Percentiles rank a stretch among this genome's conserved stretches.
These are phyloP conservation scores for Ophraella communa DNA, from an alignment of 2,888 invertebrate species.

Conservation along the genomic window DNA sequence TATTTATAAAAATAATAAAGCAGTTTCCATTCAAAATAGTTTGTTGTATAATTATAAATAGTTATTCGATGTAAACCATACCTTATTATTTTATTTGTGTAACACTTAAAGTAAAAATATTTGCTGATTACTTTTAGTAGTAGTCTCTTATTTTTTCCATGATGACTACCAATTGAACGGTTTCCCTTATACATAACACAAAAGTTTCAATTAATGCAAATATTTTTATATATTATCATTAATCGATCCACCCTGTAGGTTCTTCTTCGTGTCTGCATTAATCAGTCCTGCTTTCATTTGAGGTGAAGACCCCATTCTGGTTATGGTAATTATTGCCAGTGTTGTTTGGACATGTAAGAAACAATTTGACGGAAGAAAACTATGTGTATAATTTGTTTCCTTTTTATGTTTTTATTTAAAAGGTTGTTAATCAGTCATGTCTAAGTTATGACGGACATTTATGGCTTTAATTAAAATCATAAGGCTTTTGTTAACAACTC, in stretches of 20 bases:
- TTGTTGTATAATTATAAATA: too few relatives aligned
- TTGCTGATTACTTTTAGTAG: too few relatives aligned
- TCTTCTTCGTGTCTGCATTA: neutral
- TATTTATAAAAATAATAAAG: too few relatives aligned
- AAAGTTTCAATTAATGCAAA: too few relatives aligned
- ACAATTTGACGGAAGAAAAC: slow-evolving; percentile 10
- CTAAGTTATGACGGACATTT: neutral
- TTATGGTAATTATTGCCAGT: slow-evolving; percentile 22
- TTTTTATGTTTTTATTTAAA: neutral
- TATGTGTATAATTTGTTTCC: neutral
- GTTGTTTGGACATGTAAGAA: slow-evolving; percentile 15
- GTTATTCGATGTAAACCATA: too few relatives aligned
- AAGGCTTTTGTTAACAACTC: neutral
- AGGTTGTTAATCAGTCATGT: neutral
- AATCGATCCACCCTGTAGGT: neutral
- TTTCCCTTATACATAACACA: too few relatives aligned
- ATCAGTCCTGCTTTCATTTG: slow-evolving; percentile 7
- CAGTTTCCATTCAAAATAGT: too few relatives aligned
- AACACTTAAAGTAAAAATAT: too few relatives aligned
- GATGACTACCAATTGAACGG: too few relatives aligned
- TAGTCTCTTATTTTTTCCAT: too few relatives aligned
- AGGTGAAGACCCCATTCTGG: slow-evolving; percentile 20
- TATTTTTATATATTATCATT: too few relatives aligned
- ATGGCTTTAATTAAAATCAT: neutral
- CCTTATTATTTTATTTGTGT: too few relatives aligned